Conservation (phyloP, 2,113 vertebrate species). For the Pipra filicauda region DNA sequence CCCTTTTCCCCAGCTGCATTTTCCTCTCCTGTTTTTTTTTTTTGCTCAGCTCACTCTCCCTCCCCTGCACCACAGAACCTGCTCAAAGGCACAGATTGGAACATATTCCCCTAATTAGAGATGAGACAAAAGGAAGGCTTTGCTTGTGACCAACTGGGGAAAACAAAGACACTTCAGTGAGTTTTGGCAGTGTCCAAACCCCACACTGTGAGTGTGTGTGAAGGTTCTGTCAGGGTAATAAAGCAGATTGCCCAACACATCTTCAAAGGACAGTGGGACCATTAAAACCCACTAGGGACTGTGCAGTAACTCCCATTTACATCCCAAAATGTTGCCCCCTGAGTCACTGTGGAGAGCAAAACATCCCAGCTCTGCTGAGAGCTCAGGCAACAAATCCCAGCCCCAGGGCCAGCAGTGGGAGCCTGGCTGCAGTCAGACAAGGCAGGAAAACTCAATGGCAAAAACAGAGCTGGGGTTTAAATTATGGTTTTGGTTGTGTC, state of each 20-base stretch:
- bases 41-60: neutral
- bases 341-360: neutral
- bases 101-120: neutral
- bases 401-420: neutral
- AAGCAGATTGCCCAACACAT: neutral
- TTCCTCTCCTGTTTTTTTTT: too few species aligned
- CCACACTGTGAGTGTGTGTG: neutral
- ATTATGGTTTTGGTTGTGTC: accelerated
- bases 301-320: neutral
- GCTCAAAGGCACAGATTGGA: neutral
- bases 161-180: neutral
- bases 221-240: neutral
- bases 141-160: neutral
- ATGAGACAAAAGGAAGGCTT: neutral
- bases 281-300: neutral
- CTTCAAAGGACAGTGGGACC: neutral
- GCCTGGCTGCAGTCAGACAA: neutral
- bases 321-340: neutral
- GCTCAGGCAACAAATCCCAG: neutral
- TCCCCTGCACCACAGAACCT: neutral
- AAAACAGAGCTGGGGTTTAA: neutral
- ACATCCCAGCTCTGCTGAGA: neutral
- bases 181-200: neutral
- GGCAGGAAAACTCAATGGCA: neutral
- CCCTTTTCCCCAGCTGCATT: neutral